Evolutionary conservation across 2,888 invertebrate genomes (phyloP).

Genomic region (Drosophila fungiperda): DNA sequence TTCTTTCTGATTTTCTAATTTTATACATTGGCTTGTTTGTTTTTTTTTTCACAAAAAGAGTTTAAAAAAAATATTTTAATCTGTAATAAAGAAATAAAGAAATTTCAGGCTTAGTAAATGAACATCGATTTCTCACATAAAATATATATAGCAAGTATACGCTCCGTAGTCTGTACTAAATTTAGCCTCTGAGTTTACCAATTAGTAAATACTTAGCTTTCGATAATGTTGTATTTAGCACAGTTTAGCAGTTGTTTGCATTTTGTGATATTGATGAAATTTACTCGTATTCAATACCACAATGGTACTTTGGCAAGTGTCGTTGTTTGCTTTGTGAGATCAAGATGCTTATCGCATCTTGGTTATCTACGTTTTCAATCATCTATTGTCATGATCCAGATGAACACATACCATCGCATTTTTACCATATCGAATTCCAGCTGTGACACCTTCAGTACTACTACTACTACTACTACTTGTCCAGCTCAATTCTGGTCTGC

Average conservation of each 20-base stretch:
- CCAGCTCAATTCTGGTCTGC: slow-evolving; percentile 14
- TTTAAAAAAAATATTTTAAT: too few relatives aligned
- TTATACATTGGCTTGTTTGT: not conserved
- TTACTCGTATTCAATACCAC: slow-evolving; percentile 5
- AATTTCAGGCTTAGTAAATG: not conserved
- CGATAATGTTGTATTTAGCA: not conserved
- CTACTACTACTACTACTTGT: slow-evolving; percentile 14
- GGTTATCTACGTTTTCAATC: slow-evolving; percentile 49
- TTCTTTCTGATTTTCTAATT: not conserved
- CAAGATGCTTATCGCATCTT: slow-evolving; percentile 32
- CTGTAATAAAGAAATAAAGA: not conserved
- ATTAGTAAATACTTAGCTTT: not conserved
- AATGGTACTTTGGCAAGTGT: slow-evolving; percentile 14
- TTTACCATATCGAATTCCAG: slow-evolving; percentile 64
- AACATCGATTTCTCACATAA: not conserved
- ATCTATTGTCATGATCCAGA: slow-evolving; percentile 58
- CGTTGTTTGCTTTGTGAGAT: slow-evolving; percentile 3
- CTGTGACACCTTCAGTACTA: slow-evolving; percentile 53
- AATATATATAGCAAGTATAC: not conserved
- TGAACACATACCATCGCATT: slow-evolving; percentile 52
- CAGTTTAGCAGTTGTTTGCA: not conserved
- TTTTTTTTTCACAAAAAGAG: not conserved
- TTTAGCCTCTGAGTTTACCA: not conserved
- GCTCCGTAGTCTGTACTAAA: not conserved
- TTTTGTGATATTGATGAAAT: not conserved